A percentile compares a stretch with the other conserved stretches of the same genome.
These are phyloP conservation scores for Philhelius pedissequus DNA, from an alignment of 2,888 invertebrate species.

Conservation along the genomic window DNA sequence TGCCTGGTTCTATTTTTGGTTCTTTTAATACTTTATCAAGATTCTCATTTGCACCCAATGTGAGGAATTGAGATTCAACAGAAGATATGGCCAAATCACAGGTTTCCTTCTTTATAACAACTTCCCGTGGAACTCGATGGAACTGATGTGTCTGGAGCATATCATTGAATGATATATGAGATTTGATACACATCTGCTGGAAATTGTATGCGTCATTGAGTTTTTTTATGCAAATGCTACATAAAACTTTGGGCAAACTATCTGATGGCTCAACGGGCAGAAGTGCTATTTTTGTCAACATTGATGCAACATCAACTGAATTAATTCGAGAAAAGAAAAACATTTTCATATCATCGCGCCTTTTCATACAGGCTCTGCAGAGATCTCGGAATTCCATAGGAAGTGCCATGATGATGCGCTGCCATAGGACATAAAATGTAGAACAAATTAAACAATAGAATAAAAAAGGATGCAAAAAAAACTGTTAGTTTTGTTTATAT, in stretches of 20 bases:
- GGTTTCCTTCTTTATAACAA: conserved; percentile 52
- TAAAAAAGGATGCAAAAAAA: conserved; percentile 12
- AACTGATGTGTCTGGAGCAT: conserved; percentile 54
- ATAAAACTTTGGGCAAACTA: conserved; percentile 61
- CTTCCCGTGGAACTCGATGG: background rate
- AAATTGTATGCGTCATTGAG: conserved; percentile 62
- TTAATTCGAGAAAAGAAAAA: conserved; percentile 65
- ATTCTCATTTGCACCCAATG: background rate
- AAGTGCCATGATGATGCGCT: conserved; percentile 59
- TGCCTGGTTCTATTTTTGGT: conserved; percentile 51
- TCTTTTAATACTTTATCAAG: conserved; percentile 23
- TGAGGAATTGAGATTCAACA: conserved; percentile 48
- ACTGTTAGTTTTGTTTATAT: conserved; percentile 11
- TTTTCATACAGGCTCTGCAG: conserved; percentile 64
- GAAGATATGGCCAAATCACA: conserved; percentile 43
- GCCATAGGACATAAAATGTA: conserved; percentile 9
- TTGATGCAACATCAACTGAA: conserved; percentile 60
- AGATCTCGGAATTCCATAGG: conserved; percentile 60
- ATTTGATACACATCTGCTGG: conserved; percentile 64
- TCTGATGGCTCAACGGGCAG: conserved; percentile 62
- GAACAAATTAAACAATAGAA: conserved; percentile 46
- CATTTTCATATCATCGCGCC: conserved; percentile 66
- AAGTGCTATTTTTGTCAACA: conserved; percentile 60
- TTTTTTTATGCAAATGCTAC: conserved; percentile 58
- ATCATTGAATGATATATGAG: conserved; percentile 63